Conservation (phyloP, 2,888 invertebrate genomes). For the Caradrina clavipalpis region DNA sequence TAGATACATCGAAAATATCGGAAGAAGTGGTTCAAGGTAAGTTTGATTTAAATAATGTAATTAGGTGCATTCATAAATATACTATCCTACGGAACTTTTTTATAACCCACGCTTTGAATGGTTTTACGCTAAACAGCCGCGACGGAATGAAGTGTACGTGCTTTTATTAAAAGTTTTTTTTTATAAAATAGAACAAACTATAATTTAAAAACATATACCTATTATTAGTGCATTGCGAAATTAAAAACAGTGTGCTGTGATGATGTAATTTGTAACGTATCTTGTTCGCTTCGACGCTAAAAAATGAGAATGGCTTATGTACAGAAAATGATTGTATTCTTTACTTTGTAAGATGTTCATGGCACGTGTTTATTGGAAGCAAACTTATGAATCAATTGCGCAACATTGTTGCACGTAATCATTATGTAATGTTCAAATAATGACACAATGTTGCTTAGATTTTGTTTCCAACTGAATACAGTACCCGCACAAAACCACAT, state of each 20-base stretch:
- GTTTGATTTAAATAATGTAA: conserved; percentile 14
- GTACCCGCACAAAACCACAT: too few relatives aligned
- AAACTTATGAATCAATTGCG: too few relatives aligned
- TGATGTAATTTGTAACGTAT: not conserved
- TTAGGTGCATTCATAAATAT: not conserved
- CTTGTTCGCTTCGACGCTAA: not conserved
- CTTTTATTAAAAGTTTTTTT: conserved; percentile 2
- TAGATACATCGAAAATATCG: conserved; percentile 51
- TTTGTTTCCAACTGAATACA: too few relatives aligned
- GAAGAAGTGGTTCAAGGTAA: conserved; percentile 52
- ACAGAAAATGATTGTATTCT: not conserved
- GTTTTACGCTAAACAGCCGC: conserved; percentile 19
- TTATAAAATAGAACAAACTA: not conserved
- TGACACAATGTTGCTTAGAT: too few relatives aligned
- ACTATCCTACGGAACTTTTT: conserved; percentile 7
- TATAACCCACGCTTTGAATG: conserved; percentile 56
- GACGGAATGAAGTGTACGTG: conserved; percentile 16
- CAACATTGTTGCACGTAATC: too few relatives aligned
- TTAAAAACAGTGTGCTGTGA: not conserved
- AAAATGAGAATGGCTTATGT: not conserved
- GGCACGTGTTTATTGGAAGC: too few relatives aligned
- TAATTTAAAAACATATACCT: not conserved
- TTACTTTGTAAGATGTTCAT: too few relatives aligned
- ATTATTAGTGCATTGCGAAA: not conserved
- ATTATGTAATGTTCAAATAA: too few relatives aligned